Conservation (phyloP, 2,113 vertebrate genomes). For the Sylvilagus bachmani region DNA sequence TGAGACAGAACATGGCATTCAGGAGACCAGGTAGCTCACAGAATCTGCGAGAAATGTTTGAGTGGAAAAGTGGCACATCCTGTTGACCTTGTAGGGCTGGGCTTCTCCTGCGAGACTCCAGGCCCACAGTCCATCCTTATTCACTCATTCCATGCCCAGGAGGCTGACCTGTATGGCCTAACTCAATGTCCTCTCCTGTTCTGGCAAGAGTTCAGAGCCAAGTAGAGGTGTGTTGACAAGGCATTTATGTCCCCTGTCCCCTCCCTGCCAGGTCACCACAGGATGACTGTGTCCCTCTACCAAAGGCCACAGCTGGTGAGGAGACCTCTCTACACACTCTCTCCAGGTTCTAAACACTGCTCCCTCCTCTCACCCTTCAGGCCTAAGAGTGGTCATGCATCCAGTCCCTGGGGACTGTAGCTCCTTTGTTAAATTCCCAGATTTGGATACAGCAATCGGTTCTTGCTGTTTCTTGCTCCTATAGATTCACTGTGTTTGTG, state of each 20-base stretch:
- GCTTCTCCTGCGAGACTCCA: rapidly evolving
- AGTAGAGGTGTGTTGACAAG: slow-evolving; percentile 45
- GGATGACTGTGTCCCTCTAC: background rate
- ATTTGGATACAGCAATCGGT: background rate
- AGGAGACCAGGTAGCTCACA: background rate
- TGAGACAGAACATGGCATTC: background rate
- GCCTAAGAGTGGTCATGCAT: background rate
- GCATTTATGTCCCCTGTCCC: background rate
- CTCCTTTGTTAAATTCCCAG: background rate
- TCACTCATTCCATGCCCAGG: background rate
- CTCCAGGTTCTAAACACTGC: background rate
- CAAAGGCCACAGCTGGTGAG: background rate
- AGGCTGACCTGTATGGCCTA: background rate
- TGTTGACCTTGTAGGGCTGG: rapidly evolving
- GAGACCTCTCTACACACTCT: background rate
- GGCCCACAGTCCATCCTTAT: background rate
- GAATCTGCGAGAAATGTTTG: background rate
- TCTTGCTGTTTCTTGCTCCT: background rate
- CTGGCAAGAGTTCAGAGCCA: slow-evolving; percentile 67
- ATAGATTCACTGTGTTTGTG: background rate
- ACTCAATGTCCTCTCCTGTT: background rate
- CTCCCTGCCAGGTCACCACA: slow-evolving; percentile 5
- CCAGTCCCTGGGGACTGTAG: background rate
- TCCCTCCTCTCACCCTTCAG: background rate
- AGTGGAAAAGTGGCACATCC: background rate